Evolutionary conservation across 2,888 invertebrate species (phyloP), one percentile per base, ranked within the genome.

Genomic region (Ptilodon capucinus): DNA sequence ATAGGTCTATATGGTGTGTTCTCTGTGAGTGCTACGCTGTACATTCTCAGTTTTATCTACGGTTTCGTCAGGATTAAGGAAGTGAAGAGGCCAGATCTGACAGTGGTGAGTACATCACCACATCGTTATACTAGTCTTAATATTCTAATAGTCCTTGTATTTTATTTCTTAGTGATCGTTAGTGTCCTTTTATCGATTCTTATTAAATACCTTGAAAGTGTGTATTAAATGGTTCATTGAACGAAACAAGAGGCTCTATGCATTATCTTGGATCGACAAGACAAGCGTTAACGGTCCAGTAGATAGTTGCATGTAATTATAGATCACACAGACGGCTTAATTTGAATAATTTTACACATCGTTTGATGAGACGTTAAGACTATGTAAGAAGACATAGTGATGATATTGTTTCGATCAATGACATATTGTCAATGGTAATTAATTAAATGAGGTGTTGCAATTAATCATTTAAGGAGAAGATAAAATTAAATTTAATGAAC

Each of bases 1-100:
- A 94, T 96, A 48, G 96, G 96, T 0, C 94, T 96, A 71, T 96
- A 96, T 70, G 96, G 97, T 38, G 95, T 96, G 11, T 97, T 96
- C 74, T 93, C 95, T 4, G 93, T 96, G 51, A 95, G 96, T 62
- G 95, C 95, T 0, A 91, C 92, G 2, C 89, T 96, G 62, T 96
- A 96, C 74, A 81, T 96, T 23, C 76, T 96, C 54, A 94, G 95
- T 51, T 94, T 97, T 68, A 84, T 94, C 48, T 96, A 96, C 65
- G 96, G 96, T 1, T 91, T 94, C 62, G 93, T 93, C 59, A 92
- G 94, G 56, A 93, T 97, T 55, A 92, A 95, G 54, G 96, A 97
- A 81, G 92, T 93, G 35, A 93, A 92, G 64, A 82, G 77, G 61
- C 69, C 70, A 6, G 74, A 85, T 49, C 53, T 80, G 6, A 71